These are phyloP conservation scores for Pipistrellus kuhlii DNA, from an alignment of 2,797 vertebrate genomes.

Conservation along the genomic window DNA sequence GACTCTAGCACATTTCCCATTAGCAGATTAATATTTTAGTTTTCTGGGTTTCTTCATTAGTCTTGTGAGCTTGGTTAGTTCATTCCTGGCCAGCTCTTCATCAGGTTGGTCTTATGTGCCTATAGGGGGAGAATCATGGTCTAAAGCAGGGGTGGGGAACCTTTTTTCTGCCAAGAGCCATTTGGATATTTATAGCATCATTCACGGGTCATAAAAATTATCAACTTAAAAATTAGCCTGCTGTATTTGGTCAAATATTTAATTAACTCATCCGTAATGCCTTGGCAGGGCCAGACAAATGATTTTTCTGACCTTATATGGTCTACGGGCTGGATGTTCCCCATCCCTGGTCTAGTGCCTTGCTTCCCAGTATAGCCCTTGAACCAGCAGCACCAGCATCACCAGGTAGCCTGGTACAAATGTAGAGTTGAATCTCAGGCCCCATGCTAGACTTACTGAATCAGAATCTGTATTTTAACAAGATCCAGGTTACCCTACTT, in stretches of 20 bases:
- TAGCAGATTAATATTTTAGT: background rate
- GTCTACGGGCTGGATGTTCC: no score
- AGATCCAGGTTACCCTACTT: background rate
- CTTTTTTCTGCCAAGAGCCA: no score
- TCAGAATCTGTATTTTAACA: background rate
- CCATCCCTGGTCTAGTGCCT: background rate
- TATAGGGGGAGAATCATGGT: background rate
- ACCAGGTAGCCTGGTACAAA: background rate
- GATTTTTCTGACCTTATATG: no score
- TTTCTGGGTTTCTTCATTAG: background rate
- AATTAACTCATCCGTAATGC: no score
- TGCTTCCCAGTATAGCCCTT: background rate
- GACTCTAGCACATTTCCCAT: background rate
- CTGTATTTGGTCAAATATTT: no score
- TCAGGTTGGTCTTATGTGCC: background rate
- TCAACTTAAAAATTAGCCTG: no score
- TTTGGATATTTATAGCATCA: no score
- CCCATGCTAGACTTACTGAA: background rate
- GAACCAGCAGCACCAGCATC: background rate
- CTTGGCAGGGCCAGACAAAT: no score
- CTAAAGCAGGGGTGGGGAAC: no score
- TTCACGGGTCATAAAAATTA: no score
- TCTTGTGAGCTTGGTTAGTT: background rate
- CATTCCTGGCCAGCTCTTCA: background rate
- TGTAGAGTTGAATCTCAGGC: background rate